Percentiles rank a stretch among this genome's conserved stretches.
phyloP scores from a whole-genome alignment of 2,113 vertebrate species.

The Indri indri region DNA sequence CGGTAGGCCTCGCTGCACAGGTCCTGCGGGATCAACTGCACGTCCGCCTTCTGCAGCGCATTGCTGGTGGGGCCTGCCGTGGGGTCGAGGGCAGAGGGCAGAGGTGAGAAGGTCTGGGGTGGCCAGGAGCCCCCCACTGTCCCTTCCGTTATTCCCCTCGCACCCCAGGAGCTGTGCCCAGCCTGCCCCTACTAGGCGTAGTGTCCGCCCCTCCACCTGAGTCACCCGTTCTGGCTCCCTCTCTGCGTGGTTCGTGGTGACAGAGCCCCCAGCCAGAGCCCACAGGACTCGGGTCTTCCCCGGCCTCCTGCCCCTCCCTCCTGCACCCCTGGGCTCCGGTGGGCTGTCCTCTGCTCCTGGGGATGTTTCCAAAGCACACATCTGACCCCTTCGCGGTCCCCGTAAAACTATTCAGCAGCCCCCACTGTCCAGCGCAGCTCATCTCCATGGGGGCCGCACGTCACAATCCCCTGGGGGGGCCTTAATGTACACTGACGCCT shows the following conservation, averaged over 20 bases:
- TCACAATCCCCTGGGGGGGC: background rate
- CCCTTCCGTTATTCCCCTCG: accelerated
- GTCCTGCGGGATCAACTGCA: conserved; percentile 91
- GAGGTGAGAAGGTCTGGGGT: background rate
- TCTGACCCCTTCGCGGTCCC: background rate
- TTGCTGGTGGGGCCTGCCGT: conserved; percentile 86
- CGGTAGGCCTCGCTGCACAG: conserved; percentile 90
- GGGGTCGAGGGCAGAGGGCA: background rate
- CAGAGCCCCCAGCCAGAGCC: background rate
- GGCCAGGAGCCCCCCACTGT: accelerated
- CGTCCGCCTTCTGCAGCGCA: conserved; percentile 90
- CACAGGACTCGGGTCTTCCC: background rate
- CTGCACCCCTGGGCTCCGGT: background rate
- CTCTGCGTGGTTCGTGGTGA: background rate
- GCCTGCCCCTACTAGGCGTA: background rate
- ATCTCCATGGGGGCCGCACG: accelerated
- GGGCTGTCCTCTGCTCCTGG: accelerated
- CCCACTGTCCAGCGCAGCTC: background rate
- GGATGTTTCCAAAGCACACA: background rate
- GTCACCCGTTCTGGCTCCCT: background rate
- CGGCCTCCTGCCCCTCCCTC: background rate
- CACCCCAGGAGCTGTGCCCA: background rate
- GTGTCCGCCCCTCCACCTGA: background rate
- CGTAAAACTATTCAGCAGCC: accelerated
- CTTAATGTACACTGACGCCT: background rate